These are phyloP conservation scores for Ceratina calcarata DNA, from an alignment of 1,140 invertebrate genomes.

Conservation along the genomic window DNA sequence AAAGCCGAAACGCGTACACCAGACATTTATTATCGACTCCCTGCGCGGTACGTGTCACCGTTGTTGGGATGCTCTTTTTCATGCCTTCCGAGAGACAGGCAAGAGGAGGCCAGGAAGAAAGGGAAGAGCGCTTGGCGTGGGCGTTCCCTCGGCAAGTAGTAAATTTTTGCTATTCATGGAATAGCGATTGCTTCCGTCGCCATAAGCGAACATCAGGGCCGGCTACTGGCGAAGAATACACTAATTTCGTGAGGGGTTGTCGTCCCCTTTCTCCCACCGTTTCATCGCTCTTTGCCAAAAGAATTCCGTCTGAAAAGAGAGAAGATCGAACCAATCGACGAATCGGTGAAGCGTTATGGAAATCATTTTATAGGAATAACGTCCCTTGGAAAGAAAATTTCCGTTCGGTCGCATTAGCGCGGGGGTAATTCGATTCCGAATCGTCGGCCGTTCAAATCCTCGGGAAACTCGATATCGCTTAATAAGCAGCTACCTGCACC, in stretches of 20 bases:
- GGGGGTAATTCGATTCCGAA: slow-evolving; percentile 8
- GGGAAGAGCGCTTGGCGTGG: slow-evolving; percentile 18
- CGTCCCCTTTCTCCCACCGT: slow-evolving; percentile 1
- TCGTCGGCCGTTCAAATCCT: neutral
- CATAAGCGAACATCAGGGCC: slow-evolving; percentile 56
- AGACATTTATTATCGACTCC: slow-evolving; percentile 41
- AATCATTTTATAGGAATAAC: slow-evolving; percentile 7
- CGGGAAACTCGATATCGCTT: slow-evolving; percentile 22
- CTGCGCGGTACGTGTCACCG: neutral
- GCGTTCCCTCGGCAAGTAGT: slow-evolving; percentile 51
- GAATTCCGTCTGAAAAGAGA: neutral
- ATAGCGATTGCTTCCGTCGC: slow-evolving; percentile 74
- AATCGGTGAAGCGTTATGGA: neutral
- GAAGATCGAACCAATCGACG: neutral
- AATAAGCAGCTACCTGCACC: slow-evolving; percentile 14
- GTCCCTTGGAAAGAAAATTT: slow-evolving; percentile 3
- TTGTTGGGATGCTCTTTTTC: slow-evolving; percentile 41
- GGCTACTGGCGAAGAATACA: slow-evolving; percentile 70
- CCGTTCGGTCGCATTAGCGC: slow-evolving; percentile 10
- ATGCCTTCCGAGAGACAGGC: slow-evolving; percentile 1
- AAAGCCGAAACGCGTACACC: slow-evolving; percentile 17
- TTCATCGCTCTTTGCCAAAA: neutral
- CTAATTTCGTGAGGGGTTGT: slow-evolving; percentile 72
- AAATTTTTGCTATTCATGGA: slow-evolving; percentile 78
- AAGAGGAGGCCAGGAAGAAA: slow-evolving; percentile 5